Conservation (phyloP, 2,888 invertebrate species). For the Phania funesta region DNA sequence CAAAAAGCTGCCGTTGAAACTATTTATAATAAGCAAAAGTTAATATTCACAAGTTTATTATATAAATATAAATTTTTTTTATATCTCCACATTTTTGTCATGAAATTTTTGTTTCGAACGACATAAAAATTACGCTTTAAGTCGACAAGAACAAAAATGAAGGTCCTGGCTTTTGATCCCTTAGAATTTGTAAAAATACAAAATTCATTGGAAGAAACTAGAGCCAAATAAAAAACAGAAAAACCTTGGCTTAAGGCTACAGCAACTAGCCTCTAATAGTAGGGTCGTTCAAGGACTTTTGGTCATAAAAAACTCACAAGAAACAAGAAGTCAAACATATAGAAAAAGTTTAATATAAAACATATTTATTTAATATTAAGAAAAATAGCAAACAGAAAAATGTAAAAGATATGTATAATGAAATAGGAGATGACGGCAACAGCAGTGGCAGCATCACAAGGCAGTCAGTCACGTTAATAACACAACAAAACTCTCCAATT, state of each 20-base stretch:
- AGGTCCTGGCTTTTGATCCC: slow-evolving; percentile 42
- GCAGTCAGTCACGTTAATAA: slow-evolving; percentile 5
- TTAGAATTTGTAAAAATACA: slow-evolving; percentile 7
- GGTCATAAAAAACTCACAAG: background rate
- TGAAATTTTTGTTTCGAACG: slow-evolving; percentile 28
- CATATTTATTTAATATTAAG: slow-evolving; percentile 37
- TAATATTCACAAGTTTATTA: slow-evolving; percentile 15
- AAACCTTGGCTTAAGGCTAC: slow-evolving; percentile 33
- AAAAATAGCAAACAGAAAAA: background rate
- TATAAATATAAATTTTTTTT: slow-evolving; percentile 22
- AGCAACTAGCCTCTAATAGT: slow-evolving; percentile 15
- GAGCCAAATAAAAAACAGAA: background rate
- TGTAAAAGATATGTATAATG: slow-evolving; percentile 39
- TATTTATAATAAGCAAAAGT: slow-evolving; percentile 6
- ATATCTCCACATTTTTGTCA: slow-evolving; percentile 30
- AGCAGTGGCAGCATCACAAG: slow-evolving; percentile 10
- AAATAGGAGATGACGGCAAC: slow-evolving; percentile 32
- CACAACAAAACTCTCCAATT: slow-evolving; percentile 60
- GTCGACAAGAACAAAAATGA: background rate
- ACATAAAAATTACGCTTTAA: slow-evolving; percentile 22
- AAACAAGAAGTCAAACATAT: slow-evolving; percentile 4
- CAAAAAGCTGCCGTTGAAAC: background rate
- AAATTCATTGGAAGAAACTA: slow-evolving; percentile 24
- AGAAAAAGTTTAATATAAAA: slow-evolving; percentile 32
- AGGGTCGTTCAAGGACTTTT: slow-evolving; percentile 52